These are phyloP conservation scores for Etheostoma perlongum DNA, from an alignment of 2,797 vertebrate species.

Conservation along the genomic window DNA sequence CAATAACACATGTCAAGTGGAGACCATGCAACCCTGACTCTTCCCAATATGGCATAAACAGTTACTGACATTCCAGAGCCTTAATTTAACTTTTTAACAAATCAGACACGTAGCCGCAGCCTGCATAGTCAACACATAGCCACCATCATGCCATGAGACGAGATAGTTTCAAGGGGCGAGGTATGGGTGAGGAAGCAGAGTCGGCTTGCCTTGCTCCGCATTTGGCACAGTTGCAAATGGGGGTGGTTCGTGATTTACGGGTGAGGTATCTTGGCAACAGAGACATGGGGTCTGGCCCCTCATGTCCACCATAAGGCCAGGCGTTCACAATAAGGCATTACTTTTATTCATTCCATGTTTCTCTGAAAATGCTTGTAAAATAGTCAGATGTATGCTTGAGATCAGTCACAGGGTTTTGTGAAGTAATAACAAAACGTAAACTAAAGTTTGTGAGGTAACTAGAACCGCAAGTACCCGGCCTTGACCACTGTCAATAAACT, in stretches of 20 bases:
- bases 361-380: constrained; percentile 63
- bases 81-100: constrained; percentile 77
- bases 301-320: constrained; percentile 28
- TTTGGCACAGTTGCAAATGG: constrained; percentile 72
- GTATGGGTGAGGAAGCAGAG: constrained; percentile 48
- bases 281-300: constrained; percentile 55
- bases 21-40: constrained; percentile 13
- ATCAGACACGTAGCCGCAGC: constrained; percentile 50
- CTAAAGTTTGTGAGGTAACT: constrained; percentile 47
- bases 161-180: constrained; percentile 37
- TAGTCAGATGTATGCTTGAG: constrained; percentile 49
- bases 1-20: constrained; percentile 7
- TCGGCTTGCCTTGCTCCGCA: constrained; percentile 69
- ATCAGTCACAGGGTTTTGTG: constrained; percentile 56
- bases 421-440: constrained; percentile 53
- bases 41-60: constrained; percentile 55
- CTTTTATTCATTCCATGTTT: constrained; percentile 57
- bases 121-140: constrained; percentile 60
- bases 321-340: constrained; percentile 24
- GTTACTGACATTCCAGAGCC: constrained; percentile 64
- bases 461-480: constrained; percentile 3
- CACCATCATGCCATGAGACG: constrained; percentile 38
- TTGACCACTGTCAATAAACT: constrained; percentile 34
- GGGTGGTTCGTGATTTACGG: constrained; percentile 75
- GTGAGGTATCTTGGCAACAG: constrained; percentile 57